A percentile compares a stretch with the other conserved stretches of the same genome.
Evolutionary conservation across 1,140 invertebrate genomes (phyloP).

Genomic region (Acromyrmex charruanus): DNA sequence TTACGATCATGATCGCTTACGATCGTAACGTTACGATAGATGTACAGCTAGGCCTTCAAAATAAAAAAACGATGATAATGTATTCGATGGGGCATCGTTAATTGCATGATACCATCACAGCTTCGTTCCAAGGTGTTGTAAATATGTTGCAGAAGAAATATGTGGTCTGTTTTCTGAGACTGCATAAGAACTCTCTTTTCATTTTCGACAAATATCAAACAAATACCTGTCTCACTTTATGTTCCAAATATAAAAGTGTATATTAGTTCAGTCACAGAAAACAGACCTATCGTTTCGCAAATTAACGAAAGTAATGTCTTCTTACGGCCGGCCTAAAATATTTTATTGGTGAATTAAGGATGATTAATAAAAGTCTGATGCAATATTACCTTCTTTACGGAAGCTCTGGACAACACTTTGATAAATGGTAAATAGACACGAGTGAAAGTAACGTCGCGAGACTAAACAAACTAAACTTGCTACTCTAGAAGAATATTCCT

Average conservation of each 20-base stretch:
- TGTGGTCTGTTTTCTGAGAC: no score
- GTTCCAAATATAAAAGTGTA: no score
- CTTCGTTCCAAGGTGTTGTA: background rate
- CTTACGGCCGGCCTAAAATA: conserved; percentile 41
- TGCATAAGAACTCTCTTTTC: no score
- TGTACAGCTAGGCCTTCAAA: no score
- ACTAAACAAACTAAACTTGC: conserved; percentile 24
- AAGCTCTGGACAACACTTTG: background rate
- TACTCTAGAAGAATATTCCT: background rate
- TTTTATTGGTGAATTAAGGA: conserved; percentile 3
- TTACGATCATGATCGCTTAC: no score
- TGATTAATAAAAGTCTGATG: conserved; percentile 8
- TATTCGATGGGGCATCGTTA: background rate
- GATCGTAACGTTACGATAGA: no score
- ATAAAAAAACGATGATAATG: conserved; percentile 3
- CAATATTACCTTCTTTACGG: background rate
- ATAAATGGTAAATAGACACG: conserved; percentile 1
- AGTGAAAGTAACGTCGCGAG: conserved; percentile 32
- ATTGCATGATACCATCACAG: background rate
- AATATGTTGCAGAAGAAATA: background rate
- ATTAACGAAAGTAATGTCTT: conserved; percentile 25
- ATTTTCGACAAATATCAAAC: no score
- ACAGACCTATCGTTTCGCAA: background rate
- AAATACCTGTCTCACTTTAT: no score
- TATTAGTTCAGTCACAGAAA: no score